These are phyloP conservation scores for Drosophila kanapiae DNA, from an alignment of 1,140 invertebrate species.

Conservation along the genomic window DNA sequence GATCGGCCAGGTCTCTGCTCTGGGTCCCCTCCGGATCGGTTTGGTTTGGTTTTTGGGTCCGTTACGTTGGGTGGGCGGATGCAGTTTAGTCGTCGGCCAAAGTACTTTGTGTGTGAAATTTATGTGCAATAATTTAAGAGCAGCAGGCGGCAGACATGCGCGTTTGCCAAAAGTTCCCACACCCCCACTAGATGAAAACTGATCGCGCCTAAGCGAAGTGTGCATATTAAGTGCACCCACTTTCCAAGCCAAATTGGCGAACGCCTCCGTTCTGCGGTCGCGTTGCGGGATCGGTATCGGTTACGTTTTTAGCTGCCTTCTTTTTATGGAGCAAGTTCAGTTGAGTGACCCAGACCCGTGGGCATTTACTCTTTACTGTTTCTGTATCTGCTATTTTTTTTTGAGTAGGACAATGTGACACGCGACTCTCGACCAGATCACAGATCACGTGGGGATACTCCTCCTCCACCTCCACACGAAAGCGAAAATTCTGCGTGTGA, in stretches of 20 bases:
- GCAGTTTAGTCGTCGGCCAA: conserved; percentile 35
- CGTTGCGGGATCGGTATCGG: conserved; percentile 16
- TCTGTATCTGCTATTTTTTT: neutral
- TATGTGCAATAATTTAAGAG: conserved; percentile 70
- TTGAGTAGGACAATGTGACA: conserved; percentile 77
- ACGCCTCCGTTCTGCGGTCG: conserved; percentile 56
- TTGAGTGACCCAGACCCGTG: conserved; percentile 63
- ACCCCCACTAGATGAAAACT: conserved; percentile 56
- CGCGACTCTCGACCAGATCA: conserved; percentile 56
- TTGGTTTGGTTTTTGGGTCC: conserved; percentile 26
- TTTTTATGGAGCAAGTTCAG: conserved; percentile 75
- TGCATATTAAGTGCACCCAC: conserved; percentile 52
- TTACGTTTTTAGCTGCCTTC: conserved; percentile 44
- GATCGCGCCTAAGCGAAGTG: conserved; percentile 47
- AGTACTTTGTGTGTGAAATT: conserved; percentile 69
- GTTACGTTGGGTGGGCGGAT: conserved; percentile 48
- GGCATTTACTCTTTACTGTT: conserved; percentile 4
- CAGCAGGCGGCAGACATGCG: conserved; percentile 17
- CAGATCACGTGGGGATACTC: conserved; percentile 55
- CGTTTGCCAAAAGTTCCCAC: conserved; percentile 59
- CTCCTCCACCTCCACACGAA: conserved; percentile 53
- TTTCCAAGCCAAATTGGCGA: conserved; percentile 60
- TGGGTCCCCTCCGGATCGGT: conserved; percentile 11
- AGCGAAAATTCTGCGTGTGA: conserved; percentile 65
- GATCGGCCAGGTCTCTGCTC: conserved; percentile 47